phyloP scores from a whole-genome alignment of 2,888 invertebrate genomes.

The Stictocephala bisonia region DNA sequence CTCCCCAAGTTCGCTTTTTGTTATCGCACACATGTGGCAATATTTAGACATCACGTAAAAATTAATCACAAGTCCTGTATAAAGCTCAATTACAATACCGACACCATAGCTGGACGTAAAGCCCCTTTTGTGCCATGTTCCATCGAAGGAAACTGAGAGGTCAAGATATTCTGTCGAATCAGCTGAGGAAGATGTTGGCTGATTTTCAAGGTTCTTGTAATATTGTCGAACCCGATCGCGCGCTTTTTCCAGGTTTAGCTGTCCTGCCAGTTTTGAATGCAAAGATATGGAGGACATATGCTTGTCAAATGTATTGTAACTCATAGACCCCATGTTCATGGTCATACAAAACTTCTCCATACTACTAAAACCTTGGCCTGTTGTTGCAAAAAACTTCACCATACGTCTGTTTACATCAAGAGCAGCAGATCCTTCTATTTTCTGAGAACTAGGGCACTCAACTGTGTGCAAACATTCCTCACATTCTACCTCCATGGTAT shows the following conservation, averaged over 20 bases:
- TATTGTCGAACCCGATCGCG: background rate
- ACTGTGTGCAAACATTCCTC: too few relatives aligned
- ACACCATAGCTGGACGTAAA: slow-evolving; percentile 20
- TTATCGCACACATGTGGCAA: slow-evolving; percentile 8
- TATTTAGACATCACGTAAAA: slow-evolving; percentile 16
- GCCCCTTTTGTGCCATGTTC: slow-evolving; percentile 21
- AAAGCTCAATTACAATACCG: background rate
- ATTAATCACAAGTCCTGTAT: slow-evolving; percentile 26
- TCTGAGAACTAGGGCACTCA: too few relatives aligned
- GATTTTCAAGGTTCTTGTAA: background rate
- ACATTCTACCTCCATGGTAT: too few relatives aligned
- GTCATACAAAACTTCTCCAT: slow-evolving; percentile 6
- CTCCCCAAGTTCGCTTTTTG: background rate
- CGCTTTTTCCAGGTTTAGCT: background rate
- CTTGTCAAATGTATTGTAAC: background rate
- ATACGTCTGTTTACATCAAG: slow-evolving; percentile 23
- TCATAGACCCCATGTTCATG: slow-evolving; percentile 19
- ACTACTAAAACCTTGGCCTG: background rate
- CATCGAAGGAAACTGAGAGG: slow-evolving; percentile 20
- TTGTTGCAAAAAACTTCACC: background rate
- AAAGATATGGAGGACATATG: background rate
- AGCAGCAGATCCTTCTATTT: too few relatives aligned
- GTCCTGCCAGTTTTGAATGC: background rate
- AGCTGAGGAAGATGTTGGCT: too few relatives aligned
- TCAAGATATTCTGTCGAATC: too few relatives aligned